A percentile compares a stretch with the other conserved stretches of the same genome.
Conservation (phyloP, 2,888 invertebrate genomes). For the Ectropis crepuscularia region DNA sequence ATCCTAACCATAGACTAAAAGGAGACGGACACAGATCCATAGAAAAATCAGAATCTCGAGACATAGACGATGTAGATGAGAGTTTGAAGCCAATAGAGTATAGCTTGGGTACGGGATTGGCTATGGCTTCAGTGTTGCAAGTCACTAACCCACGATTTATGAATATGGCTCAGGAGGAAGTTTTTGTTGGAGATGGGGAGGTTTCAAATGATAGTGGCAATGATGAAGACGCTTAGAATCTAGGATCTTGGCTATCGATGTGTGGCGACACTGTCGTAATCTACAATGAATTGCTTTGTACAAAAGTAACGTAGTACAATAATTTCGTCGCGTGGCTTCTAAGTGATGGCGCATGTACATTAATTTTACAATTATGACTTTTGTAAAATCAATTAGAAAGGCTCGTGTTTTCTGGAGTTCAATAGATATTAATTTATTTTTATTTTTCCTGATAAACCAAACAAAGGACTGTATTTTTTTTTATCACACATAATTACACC, state of each 20-base stretch:
- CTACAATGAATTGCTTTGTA: no score
- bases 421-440: no score
- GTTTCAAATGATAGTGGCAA: conserved; percentile 79
- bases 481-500: no score
- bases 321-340: no score
- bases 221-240: conserved; percentile 64
- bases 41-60: conserved; percentile 9
- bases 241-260: background rate
- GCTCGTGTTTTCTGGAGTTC: no score
- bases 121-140: conserved; percentile 78
- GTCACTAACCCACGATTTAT: conserved; percentile 57
- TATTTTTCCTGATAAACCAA: no score
- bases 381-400: no score
- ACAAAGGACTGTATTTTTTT: no score
- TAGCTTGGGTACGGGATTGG: conserved; percentile 77
- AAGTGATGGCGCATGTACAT: no score
- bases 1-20: conserved; percentile 46
- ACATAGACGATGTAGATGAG: conserved; percentile 68
- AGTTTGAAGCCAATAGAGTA: conserved; percentile 76
- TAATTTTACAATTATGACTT: no score
- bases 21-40: conserved; percentile 1
- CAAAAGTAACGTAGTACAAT: no score
- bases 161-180: conserved; percentile 66
- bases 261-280: no score
- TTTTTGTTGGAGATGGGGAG: conserved; percentile 77